A percentile compares a stretch with the other conserved stretches of the same genome.
Conservation (phyloP, 2,797 vertebrate genomes). For the Vipera ursinii region DNA sequence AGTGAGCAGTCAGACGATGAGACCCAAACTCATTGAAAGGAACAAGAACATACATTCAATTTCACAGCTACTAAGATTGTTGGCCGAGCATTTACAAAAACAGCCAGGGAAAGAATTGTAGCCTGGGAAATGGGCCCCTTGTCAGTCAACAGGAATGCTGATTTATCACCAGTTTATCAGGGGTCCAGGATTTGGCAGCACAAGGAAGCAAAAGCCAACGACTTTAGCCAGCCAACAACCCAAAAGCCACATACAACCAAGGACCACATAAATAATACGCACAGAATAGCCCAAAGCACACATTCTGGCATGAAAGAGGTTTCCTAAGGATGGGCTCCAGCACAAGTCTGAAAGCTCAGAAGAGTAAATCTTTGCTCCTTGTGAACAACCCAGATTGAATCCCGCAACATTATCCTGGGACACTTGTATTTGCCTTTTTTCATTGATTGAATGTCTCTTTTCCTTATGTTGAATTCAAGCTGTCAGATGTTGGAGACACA, state of each 20-base stretch:
- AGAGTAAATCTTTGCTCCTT: too few species aligned
- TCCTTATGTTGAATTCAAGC: background rate
- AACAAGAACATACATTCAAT: background rate
- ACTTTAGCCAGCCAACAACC: background rate
- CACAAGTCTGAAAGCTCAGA: too few species aligned
- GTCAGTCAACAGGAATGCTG: background rate
- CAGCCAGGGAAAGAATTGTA: background rate
- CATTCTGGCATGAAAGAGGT: background rate
- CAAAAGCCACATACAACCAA: background rate
- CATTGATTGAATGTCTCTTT: background rate
- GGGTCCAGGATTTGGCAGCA: background rate
- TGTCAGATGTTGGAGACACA: background rate
- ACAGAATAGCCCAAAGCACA: background rate
- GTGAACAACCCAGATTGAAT: too few species aligned
- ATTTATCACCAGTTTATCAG: background rate
- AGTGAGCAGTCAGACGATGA: background rate
- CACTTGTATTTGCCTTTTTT: background rate
- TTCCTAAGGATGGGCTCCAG: background rate
- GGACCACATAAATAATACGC: background rate
- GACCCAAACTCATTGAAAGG: background rate
- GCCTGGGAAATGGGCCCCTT: background rate
- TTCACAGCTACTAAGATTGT: background rate
- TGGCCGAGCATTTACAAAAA: background rate
- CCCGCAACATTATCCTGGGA: too few species aligned
- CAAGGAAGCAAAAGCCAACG: background rate